Conservation (phyloP, 2,797 vertebrate species). For the Oreochromis grahami region DNA sequence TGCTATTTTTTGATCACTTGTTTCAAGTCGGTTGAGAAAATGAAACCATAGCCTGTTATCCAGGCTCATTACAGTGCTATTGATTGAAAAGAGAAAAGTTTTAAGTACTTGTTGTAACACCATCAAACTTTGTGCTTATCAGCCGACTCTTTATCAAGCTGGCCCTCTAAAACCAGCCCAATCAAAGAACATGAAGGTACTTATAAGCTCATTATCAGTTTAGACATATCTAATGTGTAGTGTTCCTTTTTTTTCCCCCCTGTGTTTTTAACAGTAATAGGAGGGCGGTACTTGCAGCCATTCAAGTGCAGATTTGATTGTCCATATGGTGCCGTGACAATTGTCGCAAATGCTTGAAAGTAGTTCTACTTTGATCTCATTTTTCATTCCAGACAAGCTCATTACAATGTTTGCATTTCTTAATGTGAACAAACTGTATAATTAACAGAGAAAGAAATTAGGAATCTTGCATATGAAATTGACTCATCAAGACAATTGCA, state of each 20-base stretch:
- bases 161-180: slow-evolving; percentile 19
- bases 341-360: slow-evolving; percentile 1
- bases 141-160: not conserved
- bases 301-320: slow-evolving; percentile 22
- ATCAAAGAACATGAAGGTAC: slow-evolving; percentile 35
- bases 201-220: slow-evolving; percentile 46
- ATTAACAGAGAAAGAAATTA: not conserved
- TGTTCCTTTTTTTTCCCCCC: not conserved
- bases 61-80: not conserved
- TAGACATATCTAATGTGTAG: not conserved
- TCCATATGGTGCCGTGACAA: not conserved
- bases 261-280: not conserved
- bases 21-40: not conserved
- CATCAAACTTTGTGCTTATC: slow-evolving; percentile 26
- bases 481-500: not conserved
- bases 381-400: slow-evolving; percentile 6
- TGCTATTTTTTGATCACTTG: slow-evolving; percentile 14
- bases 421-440: not conserved
- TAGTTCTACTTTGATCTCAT: not conserved
- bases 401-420: slow-evolving; percentile 8
- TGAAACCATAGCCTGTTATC: not conserved
- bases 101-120: not conserved
- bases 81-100: slow-evolving; percentile 31
- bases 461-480: not conserved
- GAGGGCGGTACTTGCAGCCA: slow-evolving; percentile 15